A percentile compares a stretch with the other conserved stretches of the same genome.
Evolutionary conservation across 2,797 vertebrate species (phyloP).

Genomic region (Arctocebus calabarensis): DNA sequence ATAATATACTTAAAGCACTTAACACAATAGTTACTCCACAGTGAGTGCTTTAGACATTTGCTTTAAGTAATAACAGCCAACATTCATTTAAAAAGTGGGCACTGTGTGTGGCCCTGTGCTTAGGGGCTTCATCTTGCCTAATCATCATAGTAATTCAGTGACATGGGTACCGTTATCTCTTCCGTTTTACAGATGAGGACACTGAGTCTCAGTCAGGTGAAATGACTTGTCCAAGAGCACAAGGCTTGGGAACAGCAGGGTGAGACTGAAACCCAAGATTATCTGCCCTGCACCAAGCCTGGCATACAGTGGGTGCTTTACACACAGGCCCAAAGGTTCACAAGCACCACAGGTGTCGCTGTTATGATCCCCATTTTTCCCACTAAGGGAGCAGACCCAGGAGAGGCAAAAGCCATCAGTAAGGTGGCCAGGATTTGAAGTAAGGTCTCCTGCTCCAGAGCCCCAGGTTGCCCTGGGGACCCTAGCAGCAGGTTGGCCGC

Average conservation of each 20-base stretch:
- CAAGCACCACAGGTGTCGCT: background rate
- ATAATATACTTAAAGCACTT: background rate
- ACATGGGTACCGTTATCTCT: background rate
- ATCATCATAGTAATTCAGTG: background rate
- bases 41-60: background rate
- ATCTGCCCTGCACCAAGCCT: background rate
- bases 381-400: background rate
- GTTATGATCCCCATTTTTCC: background rate
- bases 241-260: background rate
- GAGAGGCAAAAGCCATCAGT: background rate
- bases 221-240: background rate
- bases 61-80: background rate
- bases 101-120: background rate
- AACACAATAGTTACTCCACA: rapidly evolving
- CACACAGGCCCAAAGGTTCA: background rate
- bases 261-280: background rate
- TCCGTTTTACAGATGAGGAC: background rate
- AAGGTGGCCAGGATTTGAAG: background rate
- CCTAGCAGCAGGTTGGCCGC: background rate
- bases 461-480: background rate
- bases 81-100: background rate
- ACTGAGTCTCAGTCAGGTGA: background rate
- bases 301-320: background rate
- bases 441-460: background rate
- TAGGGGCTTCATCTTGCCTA: background rate